phyloP scores from a whole-genome alignment of 2,113 vertebrate genomes.

The Pseudopipra pipra region DNA sequence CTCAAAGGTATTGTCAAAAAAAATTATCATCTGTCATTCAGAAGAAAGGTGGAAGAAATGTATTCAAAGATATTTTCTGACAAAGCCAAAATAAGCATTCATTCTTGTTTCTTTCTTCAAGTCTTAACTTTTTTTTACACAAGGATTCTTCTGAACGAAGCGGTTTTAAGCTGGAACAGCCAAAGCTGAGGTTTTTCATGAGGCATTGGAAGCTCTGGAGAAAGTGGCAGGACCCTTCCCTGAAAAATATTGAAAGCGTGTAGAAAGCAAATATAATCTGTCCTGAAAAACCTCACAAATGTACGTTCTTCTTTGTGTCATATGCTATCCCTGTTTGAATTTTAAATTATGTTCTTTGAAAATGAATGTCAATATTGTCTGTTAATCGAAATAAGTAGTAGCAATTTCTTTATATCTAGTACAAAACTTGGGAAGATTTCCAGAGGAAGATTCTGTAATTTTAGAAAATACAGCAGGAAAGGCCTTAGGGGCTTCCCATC shows the following conservation, averaged over 20 bases:
- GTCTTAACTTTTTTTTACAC: neutral
- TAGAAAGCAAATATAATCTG: neutral
- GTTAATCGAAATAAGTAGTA: neutral
- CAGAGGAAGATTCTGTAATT: neutral
- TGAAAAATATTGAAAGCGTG: neutral
- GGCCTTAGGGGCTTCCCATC: neutral
- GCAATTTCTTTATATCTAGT: neutral
- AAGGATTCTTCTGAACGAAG: neutral
- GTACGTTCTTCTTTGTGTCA: neutral
- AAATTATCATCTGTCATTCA: neutral
- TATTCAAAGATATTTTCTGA: neutral
- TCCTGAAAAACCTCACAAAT: neutral
- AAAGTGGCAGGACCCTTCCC: neutral
- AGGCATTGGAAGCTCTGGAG: neutral
- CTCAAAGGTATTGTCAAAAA: neutral
- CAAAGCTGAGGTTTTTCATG: neutral
- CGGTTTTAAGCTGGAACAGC: neutral
- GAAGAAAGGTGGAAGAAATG: neutral
- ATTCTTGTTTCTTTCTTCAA: neutral
- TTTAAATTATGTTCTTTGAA: neutral
- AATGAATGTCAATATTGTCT: neutral
- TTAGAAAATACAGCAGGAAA: neutral
- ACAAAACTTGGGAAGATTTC: neutral
- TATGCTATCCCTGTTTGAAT: neutral
- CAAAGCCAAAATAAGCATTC: neutral